phyloP scores from a whole-genome alignment of 1,140 invertebrate genomes.

The Pseudobourletiella spinata region DNA sequence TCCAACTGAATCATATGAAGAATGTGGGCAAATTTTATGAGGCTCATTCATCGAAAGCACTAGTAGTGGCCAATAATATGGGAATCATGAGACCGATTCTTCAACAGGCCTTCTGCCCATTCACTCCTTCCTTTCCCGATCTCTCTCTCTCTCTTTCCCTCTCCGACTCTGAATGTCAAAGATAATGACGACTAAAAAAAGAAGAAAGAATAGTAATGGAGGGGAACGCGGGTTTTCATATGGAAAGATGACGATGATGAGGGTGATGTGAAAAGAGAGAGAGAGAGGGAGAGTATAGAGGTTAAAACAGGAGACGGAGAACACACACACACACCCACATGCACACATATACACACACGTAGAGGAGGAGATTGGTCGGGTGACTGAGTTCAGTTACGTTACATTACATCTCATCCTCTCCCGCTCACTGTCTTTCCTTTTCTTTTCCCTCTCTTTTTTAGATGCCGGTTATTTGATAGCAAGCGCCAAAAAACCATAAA shows the following conservation, averaged over 20 bases:
- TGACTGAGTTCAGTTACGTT: slow-evolving; percentile 2
- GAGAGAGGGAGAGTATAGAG: neutral
- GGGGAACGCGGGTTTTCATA: slow-evolving; percentile 1
- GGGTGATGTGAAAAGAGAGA: neutral
- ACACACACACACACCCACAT: too few species aligned
- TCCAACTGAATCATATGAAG: too few species aligned
- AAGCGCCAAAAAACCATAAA: slow-evolving; percentile 23
- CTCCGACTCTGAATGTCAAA: slow-evolving; percentile 5
- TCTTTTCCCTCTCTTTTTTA: neutral
- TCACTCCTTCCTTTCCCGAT: neutral
- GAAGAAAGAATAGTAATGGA: neutral
- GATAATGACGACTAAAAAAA: neutral
- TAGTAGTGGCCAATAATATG: too few species aligned
- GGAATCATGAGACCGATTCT: slow-evolving; percentile 1
- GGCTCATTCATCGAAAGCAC: slow-evolving; percentile 1
- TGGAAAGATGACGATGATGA: slow-evolving; percentile 4
- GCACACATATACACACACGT: too few species aligned
- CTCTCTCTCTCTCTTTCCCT: neutral
- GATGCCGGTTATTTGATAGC: slow-evolving; percentile 9
- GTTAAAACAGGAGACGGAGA: slow-evolving; percentile 10
- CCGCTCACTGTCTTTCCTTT: neutral
- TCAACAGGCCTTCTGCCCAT: too few species aligned
- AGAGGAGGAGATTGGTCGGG: neutral
- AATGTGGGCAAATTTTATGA: slow-evolving; percentile 10
- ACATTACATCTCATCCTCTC: neutral